A percentile compares a stretch with the other conserved stretches of the same genome.
Conservation (phyloP, 2,797 vertebrate genomes). For the Oophaga sylvatica region DNA sequence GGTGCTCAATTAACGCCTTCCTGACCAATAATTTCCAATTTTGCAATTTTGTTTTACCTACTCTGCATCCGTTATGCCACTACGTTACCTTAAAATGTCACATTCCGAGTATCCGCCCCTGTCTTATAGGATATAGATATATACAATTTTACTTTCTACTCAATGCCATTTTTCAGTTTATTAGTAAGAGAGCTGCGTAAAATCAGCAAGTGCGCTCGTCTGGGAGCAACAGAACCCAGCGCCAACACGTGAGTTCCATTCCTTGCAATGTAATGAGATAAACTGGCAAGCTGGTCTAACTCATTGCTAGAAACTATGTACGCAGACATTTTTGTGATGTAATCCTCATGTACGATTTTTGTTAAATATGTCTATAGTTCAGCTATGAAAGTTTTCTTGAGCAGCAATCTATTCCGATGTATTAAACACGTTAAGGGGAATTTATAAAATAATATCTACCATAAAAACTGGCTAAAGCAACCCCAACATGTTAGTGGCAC, state of each 20-base stretch:
- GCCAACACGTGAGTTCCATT: neutral
- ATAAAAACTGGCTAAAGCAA: no score
- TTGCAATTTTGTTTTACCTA: no score
- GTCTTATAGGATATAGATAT: neutral
- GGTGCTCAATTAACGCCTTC: no score
- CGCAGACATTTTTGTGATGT: constrained; percentile 9
- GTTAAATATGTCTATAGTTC: neutral
- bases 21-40: no score
- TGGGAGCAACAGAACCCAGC: neutral
- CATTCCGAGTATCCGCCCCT: no score
- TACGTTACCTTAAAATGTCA: no score
- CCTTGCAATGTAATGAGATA: neutral
- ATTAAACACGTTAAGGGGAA: constrained; percentile 15
- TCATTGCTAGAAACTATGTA: neutral
- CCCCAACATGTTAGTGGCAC: no score
- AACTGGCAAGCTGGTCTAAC: neutral
- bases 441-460: no score
- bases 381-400: neutral
- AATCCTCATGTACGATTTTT: neutral
- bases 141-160: neutral
- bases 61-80: no score
- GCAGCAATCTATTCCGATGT: constrained; percentile 19
- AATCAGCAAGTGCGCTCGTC: neutral
- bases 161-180: neutral
- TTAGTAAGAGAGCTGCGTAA: neutral